Percentiles rank a stretch among this genome's conserved stretches.
phyloP scores from a whole-genome alignment of 2,888 invertebrate species.

The Podabrus alpinus region DNA sequence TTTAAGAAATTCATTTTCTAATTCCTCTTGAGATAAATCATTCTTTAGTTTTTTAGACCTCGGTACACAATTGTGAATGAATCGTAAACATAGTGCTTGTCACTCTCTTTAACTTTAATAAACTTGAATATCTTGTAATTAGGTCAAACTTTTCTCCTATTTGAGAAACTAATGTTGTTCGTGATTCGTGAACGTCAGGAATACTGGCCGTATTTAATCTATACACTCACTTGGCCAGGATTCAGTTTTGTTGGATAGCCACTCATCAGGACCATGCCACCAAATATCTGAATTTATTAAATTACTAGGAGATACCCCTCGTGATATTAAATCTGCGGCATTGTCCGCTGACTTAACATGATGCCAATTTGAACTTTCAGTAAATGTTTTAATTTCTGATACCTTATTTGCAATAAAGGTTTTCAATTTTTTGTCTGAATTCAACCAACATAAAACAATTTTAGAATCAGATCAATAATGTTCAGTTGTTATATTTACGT shows the following conservation, averaged over 20 bases:
- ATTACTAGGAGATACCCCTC: slow-evolving; percentile 26
- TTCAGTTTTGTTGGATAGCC: neutral
- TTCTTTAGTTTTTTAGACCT: neutral
- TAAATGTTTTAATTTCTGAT: slow-evolving; percentile 31
- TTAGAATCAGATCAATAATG: slow-evolving; percentile 38
- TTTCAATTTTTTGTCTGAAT: slow-evolving; percentile 25
- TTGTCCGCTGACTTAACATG: slow-evolving; percentile 38
- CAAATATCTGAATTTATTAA: neutral
- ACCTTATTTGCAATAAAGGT: slow-evolving; percentile 37
- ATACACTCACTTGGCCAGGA: too few species aligned
- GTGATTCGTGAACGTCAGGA: neutral
- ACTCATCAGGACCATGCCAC: neutral
- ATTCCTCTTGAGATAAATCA: neutral
- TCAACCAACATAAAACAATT: slow-evolving; percentile 37
- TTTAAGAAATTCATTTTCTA: neutral
- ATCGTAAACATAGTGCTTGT: slow-evolving; percentile 1
- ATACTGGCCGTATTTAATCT: too few species aligned
- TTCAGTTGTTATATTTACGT: neutral
- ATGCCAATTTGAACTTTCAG: slow-evolving; percentile 30
- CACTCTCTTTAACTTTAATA: slow-evolving; percentile 9
- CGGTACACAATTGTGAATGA: neutral
- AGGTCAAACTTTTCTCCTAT: neutral
- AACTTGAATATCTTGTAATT: slow-evolving; percentile 2
- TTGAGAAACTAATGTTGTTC: neutral
- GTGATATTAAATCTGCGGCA: slow-evolving; percentile 40